Evolutionary conservation across 2,888 invertebrate species (phyloP), one percentile per base, ranked within the genome.

Genomic region (Spicauda simplicius): DNA sequence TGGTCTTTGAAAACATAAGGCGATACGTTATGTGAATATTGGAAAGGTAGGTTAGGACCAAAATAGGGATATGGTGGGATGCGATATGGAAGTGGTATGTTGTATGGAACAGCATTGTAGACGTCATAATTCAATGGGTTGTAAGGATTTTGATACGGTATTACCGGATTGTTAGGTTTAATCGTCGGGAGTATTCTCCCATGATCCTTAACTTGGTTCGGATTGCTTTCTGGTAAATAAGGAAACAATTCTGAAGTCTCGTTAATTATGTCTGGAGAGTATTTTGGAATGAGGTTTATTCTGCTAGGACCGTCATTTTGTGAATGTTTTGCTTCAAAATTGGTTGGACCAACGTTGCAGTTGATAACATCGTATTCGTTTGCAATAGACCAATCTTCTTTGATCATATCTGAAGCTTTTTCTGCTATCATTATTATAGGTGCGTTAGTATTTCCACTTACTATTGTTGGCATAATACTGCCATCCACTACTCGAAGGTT

Each of bases 401-500:
- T 97, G 73, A 97, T 97, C 94, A 97, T 95, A 77, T 97, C 97
- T 0, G 97, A 94, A 0, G 95, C 97, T 77, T 96, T 97, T 80
- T 97, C 97, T 0, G 96, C 97, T 54, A 97, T 96, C 97, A 97
- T 97, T 55, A 97, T 95, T 0, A 95, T 95, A 0, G 97, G 97
- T 0, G 97, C 97, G 77, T 97, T 97, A 0, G 97, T 97, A 79
- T 97, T 97, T 0, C 97, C 97, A 41, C 94, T 96, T 0, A 95
- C 93, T 64, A 97, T 96, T 1, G 88, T 94, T 0, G 97, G 97
- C 96, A 98, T 97, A 19, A 98, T 94, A 73, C 97, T 97, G 0
- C 96, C 97, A 81, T 98, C 98, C 2, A 97, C 94, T 0, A 98
- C 96, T 37, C 97, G 91, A 7, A 98, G 89, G 7, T 94, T 93